Evolutionary conservation across 2,113 vertebrate species (phyloP), one percentile per base, ranked within the genome.

Genomic region (Onychostruthus taczanowskii): DNA sequence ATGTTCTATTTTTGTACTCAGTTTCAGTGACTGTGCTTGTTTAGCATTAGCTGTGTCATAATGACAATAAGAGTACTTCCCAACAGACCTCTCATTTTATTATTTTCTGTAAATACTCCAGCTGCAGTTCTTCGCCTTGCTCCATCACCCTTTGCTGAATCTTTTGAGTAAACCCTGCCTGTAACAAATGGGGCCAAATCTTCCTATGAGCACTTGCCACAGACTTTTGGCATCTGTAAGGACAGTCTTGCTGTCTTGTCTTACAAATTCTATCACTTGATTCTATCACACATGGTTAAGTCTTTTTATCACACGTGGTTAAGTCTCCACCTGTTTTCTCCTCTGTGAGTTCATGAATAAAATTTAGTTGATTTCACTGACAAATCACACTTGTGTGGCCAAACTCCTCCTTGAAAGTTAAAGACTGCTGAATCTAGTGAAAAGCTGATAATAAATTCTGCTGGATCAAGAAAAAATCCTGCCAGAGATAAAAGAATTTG

Each of bases 361-460:
- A 33, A 13, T 52, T 75, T 17, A 84, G 35, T 81, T 55, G 35
- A 84, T 94, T 90, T 88, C 94, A 87, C 59, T 56, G 50, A 78
- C 17, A 91, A 93, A 92, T 84, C 88, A 76, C 0, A 0, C 35
- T 44, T 82, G 27, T 58, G 59, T 30, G 78, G 82, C 37, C 58
- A 68, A 68, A 47, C 16, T 50, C 66, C 62, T 84, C 59, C 70
- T 70, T 89, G 49, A 89, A 93, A 79, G 56, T 47, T 92, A 64
- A 95, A 82, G 55, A 82, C 47, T 94, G 83, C 41, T 89, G 84
- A 96, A 89, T 78, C 55, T 78, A 79, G 72, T 39, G 62, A 96
- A 96, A 80, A 28, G 39, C 13, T 94, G 87, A 84, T 52, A 84
- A 44, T 21, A 87, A 82, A 61, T 86, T 94, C 70, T 91, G 79